Evolutionary conservation across 2,113 vertebrate genomes (phyloP), one percentile per base, ranked within the genome.

Genomic region (Leucopsar rothschildi): DNA sequence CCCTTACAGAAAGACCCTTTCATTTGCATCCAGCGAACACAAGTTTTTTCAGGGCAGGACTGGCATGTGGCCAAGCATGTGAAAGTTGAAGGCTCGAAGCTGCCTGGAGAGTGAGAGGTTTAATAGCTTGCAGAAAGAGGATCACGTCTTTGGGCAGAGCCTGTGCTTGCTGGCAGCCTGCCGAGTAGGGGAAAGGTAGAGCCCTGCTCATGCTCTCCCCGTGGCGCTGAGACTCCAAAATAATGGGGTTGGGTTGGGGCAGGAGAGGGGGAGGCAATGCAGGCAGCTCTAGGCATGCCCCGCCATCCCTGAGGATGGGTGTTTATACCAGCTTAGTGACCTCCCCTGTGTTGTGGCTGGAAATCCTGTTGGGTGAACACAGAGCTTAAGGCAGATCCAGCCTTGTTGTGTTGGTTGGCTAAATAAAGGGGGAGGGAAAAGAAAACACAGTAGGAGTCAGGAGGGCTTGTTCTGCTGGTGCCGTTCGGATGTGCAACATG

Each of bases 161-260:
- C 42, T 79, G 42, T 1, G 45, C 81, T 49, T 23, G 15, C 91
- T 96, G 96, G 96, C 97, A 80, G 78, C 78, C 0, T 1, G 88
- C 97, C 96, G 7, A 97, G 85, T 97, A 94, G 95, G 95, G 81
- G 80, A 97, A 95, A 97, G 97, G 96, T 50, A 66, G 82, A 90
- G 61, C 83, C 35, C 50, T 6, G 33, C 84, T 73, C 33, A 1
- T 10, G 8, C 66, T 31, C 60, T 63, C 85, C 79, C 66, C 0
- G 2, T 12, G 59, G 86, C 0, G 5, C 72, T 68, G 81, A 82
- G 92, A 63, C 87, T 95, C 97, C 95, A 49, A 92, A 96, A 91
- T 89, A 86, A 83, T 56, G 29, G 85, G 47, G 65, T 20, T 56
- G 82, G 50, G 73, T 1, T 83, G 81, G 28, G 71, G 66, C 11